phyloP scores from a whole-genome alignment of 2,888 invertebrate genomes.

The Andrena trimmerana region DNA sequence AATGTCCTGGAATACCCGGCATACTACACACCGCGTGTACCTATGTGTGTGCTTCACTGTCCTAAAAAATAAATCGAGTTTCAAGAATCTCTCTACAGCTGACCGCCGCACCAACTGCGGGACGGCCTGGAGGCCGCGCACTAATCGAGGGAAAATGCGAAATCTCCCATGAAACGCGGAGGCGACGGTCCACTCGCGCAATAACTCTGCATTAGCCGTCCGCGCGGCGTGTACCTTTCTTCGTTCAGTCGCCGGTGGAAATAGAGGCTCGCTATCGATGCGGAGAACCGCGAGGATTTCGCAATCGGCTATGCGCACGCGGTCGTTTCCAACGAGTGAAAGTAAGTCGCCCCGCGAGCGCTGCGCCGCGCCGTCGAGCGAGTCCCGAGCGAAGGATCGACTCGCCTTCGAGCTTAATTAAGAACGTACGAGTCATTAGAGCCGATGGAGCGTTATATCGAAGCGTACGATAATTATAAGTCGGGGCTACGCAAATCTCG shows the following conservation, averaged over 20 bases:
- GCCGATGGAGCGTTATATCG: conserved; percentile 42
- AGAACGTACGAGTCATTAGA: conserved; percentile 57
- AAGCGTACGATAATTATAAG: conserved; percentile 46
- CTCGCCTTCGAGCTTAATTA: conserved; percentile 62
- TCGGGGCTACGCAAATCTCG: conserved; percentile 31
- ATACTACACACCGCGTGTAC: too few relatives aligned
- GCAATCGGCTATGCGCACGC: conserved; percentile 46
- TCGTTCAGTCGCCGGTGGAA: conserved; percentile 16
- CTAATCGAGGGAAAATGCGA: conserved; percentile 23
- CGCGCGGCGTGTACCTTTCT: conserved; percentile 22
- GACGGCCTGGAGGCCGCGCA: background rate
- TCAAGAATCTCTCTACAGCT: background rate
- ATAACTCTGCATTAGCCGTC: conserved; percentile 29
- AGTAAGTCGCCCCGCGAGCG: conserved; percentile 58
- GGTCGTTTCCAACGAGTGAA: conserved; percentile 66
- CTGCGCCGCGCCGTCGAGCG: conserved; percentile 23
- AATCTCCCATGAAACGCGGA: conserved; percentile 25
- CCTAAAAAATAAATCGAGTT: background rate
- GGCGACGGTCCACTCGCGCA: conserved; percentile 23
- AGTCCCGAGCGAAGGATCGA: conserved; percentile 55
- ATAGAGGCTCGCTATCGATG: conserved; percentile 38
- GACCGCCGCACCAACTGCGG: background rate
- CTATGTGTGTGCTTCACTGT: too few relatives aligned
- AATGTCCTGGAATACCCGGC: conserved; percentile 8
- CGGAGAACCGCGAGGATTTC: conserved; percentile 62